phyloP scores from a whole-genome alignment of 2,113 vertebrate genomes.

The Lagopus leucura region DNA sequence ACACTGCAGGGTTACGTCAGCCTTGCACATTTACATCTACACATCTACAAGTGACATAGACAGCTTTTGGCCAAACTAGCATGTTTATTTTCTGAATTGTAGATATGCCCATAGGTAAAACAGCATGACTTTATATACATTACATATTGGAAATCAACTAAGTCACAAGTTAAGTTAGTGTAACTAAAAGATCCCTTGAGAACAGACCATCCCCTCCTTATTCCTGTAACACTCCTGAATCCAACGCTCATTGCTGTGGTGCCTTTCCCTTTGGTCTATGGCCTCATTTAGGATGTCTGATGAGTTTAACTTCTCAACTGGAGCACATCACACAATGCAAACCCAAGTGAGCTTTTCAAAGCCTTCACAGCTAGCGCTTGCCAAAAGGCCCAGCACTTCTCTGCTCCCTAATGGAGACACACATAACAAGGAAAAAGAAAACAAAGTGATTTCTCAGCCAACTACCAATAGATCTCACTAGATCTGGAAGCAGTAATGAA shows the following conservation, averaged over 20 bases:
- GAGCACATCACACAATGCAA: rapidly evolving
- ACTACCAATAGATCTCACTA: not conserved
- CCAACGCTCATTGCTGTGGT: not conserved
- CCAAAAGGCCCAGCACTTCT: not conserved
- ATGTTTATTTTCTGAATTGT: not conserved
- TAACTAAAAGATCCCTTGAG: not conserved
- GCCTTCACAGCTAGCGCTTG: not conserved
- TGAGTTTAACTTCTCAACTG: not conserved
- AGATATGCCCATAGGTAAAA: not conserved
- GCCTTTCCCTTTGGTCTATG: not conserved
- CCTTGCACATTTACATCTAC: too few species aligned
- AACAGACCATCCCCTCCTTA: not conserved
- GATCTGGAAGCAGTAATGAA: not conserved
- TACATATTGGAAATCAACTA: not conserved
- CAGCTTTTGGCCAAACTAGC: not conserved
- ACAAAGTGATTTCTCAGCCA: not conserved
- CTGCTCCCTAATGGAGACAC: not conserved
- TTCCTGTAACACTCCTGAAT: not conserved
- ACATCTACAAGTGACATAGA: not conserved
- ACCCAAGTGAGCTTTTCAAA: not conserved
- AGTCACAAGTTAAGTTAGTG: not conserved
- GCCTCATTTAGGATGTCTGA: not conserved
- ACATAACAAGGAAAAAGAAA: not conserved
- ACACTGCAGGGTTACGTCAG: not conserved
- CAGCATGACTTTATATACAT: rapidly evolving